Evolutionary conservation across 2,113 vertebrate genomes (phyloP).

Genomic region (Heptranchias perlo): DNA sequence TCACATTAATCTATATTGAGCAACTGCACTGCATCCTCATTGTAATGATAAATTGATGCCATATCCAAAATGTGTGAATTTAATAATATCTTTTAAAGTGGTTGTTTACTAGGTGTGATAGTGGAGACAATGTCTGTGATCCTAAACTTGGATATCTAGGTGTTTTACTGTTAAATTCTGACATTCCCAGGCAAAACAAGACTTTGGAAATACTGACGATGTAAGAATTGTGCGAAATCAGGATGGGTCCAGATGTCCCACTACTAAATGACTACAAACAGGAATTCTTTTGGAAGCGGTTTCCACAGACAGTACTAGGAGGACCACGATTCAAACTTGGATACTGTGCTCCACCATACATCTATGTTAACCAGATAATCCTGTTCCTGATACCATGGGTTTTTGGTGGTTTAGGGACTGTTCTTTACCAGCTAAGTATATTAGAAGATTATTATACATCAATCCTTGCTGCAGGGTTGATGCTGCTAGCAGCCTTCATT

Average conservation of each 20-base stretch:
- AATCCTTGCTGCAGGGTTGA: slow-evolving; percentile 75
- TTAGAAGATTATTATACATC: slow-evolving; percentile 71
- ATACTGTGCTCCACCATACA: slow-evolving; percentile 82
- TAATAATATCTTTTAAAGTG: slow-evolving; percentile 46
- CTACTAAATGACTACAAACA: slow-evolving; percentile 96
- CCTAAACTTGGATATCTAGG: slow-evolving; percentile 46
- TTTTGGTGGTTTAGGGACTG: slow-evolving; percentile 78
- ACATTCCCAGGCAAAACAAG: slow-evolving; percentile 44
- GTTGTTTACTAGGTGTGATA: slow-evolving; percentile 39
- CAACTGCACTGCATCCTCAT: neutral
- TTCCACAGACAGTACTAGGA: slow-evolving; percentile 89
- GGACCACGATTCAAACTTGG: slow-evolving; percentile 85
- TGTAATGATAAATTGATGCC: neutral
- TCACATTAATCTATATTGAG: neutral
- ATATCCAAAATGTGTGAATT: slow-evolving; percentile 18
- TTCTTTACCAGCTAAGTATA: slow-evolving; percentile 75
- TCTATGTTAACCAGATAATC: slow-evolving; percentile 84
- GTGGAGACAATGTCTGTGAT: slow-evolving; percentile 48
- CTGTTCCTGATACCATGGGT: slow-evolving; percentile 90
- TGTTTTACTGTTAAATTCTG: slow-evolving; percentile 47
- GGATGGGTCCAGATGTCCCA: slow-evolving; percentile 97
- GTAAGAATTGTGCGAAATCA: slow-evolving; percentile 58
- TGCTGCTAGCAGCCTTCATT: slow-evolving; percentile 69
- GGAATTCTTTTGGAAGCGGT: slow-evolving; percentile 97
- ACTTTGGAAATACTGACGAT: slow-evolving; percentile 46